Evolutionary conservation across 2,797 vertebrate species (phyloP).

Genomic region (Etheostoma nigrum): DNA sequence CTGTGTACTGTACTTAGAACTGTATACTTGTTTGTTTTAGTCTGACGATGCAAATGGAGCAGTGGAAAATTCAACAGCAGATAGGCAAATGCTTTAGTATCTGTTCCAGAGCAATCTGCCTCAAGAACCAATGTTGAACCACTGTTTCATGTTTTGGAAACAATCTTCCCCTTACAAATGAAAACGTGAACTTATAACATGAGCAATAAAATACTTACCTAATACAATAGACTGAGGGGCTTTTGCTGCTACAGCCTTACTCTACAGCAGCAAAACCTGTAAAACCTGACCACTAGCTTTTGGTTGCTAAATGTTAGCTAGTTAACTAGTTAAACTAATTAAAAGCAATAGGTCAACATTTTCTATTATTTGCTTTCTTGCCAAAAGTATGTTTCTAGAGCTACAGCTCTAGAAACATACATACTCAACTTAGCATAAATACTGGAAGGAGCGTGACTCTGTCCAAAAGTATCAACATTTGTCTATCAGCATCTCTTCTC

Average conservation of each 20-base stretch:
- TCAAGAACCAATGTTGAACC: background rate
- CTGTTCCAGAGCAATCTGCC: conserved; percentile 3
- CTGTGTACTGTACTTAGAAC: conserved; percentile 40
- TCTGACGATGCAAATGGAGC: conserved; percentile 80
- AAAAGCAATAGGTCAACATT: background rate
- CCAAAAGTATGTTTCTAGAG: background rate
- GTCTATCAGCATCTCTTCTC: background rate
- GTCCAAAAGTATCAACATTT: background rate
- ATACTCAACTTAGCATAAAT: background rate
- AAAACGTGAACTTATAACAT: background rate
- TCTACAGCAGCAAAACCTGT: background rate
- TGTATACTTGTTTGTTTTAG: conserved; percentile 52
- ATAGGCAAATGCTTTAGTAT: conserved; percentile 79
- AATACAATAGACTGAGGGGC: background rate
- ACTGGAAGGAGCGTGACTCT: background rate
- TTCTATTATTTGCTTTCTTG: background rate
- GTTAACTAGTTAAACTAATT: background rate
- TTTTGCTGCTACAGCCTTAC: background rate
- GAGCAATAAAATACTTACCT: background rate
- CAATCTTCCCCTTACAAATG: background rate
- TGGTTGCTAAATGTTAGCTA: background rate
- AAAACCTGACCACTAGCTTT: background rate
- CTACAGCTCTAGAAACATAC: no score
- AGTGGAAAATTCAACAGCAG: conserved; percentile 71
- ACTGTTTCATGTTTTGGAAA: conserved; percentile 15